Base-by-base conservation (phyloP, 2,113 vertebrate genomes). In the Gambusia affinis region DNA sequence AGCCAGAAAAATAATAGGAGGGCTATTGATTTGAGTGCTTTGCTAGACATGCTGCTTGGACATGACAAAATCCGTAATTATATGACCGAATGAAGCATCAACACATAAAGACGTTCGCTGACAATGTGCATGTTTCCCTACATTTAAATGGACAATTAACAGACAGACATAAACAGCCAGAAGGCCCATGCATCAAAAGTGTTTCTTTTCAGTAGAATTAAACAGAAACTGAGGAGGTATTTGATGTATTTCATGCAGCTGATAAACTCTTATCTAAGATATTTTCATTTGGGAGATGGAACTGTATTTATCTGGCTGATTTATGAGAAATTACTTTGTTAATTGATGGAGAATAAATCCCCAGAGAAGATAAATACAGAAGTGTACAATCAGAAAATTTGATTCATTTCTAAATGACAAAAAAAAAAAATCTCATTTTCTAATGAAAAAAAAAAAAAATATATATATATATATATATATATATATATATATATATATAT, bases 151-250 rank as follows among this genome's bases (percentile, higher is more conserved):
- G 63, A 85, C 60, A 66, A 17, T 84, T 51, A 88, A 74, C 85
- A 88, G 85, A 90, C 90, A 89, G 83, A 92, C 85, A 87, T 72
- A 75, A 61, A 71, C 28, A 79, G 78, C 80, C 29, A n/a, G 19
- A 57, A 57, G 66, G 60, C 30, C 29, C 29, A 8, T 31, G 60
- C 28, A 62, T 62, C 28, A 14, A 29, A 12, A 8, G 60, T 30
- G 31, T 15, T 7, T 30, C 14, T 62, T 62, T 47, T 47, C 17
- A 17, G 17, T 17, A 6, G 17, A 47, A 47, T 7, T 6, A 6
- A 47, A 17, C 15, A 47, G 17, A 5, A 44, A 47, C 14, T 47
- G 17, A 47, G 17, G 4, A 47, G 17, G 17, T 17, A 19, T 47
- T 47, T 47, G 44, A 19, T 19, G 19, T 47, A 19, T 47, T 47